Evolutionary conservation across 2,113 vertebrate genomes (phyloP).

Genomic region (Morone chrysops): DNA sequence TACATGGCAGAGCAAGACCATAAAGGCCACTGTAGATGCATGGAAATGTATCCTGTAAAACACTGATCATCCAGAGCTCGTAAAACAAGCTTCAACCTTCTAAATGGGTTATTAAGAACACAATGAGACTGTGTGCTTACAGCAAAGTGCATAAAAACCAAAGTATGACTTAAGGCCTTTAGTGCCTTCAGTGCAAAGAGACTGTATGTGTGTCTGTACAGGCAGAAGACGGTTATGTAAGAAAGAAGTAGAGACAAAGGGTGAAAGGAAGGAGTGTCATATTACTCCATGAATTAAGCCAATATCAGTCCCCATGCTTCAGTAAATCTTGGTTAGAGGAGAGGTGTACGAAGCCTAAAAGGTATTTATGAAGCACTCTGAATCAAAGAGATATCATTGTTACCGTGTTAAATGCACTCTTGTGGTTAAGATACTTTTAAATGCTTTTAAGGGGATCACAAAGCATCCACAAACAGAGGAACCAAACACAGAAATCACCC

Average conservation of each 20-base stretch:
- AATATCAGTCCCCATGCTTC: conserved; percentile 50
- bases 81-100: conserved; percentile 24
- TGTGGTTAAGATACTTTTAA: conserved; percentile 40
- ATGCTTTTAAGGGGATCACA: conserved; percentile 6
- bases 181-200: not conserved
- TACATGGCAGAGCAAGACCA: conserved; percentile 39
- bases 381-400: conserved; percentile 35
- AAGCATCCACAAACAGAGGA: conserved; percentile 19
- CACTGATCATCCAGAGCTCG: conserved; percentile 17
- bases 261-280: conserved; percentile 21
- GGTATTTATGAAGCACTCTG: conserved; percentile 53
- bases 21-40: conserved; percentile 37
- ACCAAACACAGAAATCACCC: conserved; percentile 15
- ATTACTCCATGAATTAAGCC: conserved; percentile 54
- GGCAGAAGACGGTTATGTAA: conserved; percentile 39
- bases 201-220: conserved; percentile 3
- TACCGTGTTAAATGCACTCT: conserved; percentile 33
- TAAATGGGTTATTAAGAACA: conserved; percentile 49
- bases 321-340: conserved; percentile 52
- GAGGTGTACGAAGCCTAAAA: conserved; percentile 47
- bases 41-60: conserved; percentile 34
- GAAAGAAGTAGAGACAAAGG: conserved; percentile 39
- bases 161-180: conserved; percentile 18
- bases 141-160: conserved; percentile 2
- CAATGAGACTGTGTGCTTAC: not conserved